Evolutionary conservation across 2,113 vertebrate species (phyloP).

Genomic region (Mandrillus leucophaeus): DNA sequence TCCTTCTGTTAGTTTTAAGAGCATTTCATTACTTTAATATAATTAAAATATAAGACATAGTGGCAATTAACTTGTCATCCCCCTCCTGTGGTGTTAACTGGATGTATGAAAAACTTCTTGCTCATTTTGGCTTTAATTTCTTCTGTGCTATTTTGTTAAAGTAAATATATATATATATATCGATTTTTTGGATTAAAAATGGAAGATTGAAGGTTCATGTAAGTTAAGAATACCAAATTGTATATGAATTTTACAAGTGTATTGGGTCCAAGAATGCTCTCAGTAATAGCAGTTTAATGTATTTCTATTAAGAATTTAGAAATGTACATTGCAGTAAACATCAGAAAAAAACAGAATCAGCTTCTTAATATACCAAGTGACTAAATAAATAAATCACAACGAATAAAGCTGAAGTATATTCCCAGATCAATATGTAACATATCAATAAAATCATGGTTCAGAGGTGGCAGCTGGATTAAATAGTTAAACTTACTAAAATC

Average conservation of each 20-base stretch:
- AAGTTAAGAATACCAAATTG: slow-evolving; percentile 63
- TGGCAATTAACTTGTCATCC: slow-evolving; percentile 58
- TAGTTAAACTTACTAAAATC: not conserved
- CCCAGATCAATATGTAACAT: slow-evolving; percentile 28
- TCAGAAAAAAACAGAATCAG: slow-evolving; percentile 46
- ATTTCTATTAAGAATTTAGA: slow-evolving; percentile 25
- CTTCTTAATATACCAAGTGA: not conserved
- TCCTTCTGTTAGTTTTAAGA: not conserved
- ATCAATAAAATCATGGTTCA: slow-evolving; percentile 36
- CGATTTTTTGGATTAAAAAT: not conserved
- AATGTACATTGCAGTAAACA: slow-evolving; percentile 36
- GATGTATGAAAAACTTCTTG: slow-evolving; percentile 56
- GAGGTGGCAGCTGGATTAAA: not conserved
- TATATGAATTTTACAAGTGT: slow-evolving; percentile 33
- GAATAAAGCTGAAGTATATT: slow-evolving; percentile 46
- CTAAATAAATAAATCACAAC: slow-evolving; percentile 50
- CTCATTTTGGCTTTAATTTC: slow-evolving; percentile 38
- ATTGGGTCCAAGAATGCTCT: slow-evolving; percentile 20
- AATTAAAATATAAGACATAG: not conserved
- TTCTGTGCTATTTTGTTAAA: slow-evolving; percentile 68
- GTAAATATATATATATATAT: not conserved
- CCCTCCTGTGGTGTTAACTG: slow-evolving; percentile 48
- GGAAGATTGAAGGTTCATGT: slow-evolving; percentile 55
- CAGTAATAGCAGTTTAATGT: slow-evolving; percentile 37
- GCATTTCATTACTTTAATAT: not conserved